Conservation (phyloP, 2,797 vertebrate genomes). For the Rousettus madagascariensis region DNA sequence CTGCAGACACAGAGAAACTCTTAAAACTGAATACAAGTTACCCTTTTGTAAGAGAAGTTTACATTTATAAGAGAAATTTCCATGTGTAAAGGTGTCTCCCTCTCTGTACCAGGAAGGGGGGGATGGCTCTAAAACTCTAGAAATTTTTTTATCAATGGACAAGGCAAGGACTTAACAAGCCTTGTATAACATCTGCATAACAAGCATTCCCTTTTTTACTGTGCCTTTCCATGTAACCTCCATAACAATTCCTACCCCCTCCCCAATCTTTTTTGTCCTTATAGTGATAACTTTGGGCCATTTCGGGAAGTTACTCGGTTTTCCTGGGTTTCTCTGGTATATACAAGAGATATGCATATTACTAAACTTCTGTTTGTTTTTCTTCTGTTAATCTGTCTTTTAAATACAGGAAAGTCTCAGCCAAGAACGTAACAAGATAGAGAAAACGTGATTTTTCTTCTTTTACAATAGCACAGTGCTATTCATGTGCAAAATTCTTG, state of each 20-base stretch:
- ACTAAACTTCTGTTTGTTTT: background rate
- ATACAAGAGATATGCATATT: background rate
- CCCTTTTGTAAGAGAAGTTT: background rate
- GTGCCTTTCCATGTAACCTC: background rate
- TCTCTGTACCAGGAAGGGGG: background rate
- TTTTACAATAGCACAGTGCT: background rate
- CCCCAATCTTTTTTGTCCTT: background rate
- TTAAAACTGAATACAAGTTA: background rate
- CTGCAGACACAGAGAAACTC: background rate
- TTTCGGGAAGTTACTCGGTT: background rate
- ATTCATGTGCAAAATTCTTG: conserved; percentile 59
- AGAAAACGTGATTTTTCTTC: background rate
- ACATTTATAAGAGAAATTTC: background rate
- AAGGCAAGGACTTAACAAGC: background rate
- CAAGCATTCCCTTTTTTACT: background rate
- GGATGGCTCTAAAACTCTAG: background rate
- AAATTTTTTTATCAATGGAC: background rate
- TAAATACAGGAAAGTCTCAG: background rate
- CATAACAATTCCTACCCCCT: background rate
- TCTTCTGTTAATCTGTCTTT: background rate
- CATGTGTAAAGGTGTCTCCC: background rate
- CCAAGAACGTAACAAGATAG: background rate
- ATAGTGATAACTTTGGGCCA: background rate
- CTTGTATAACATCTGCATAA: background rate
- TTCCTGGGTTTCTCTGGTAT: background rate